Evolutionary conservation across 30 jellyfish, hydroid and myxozoan species (phyloP), one percentile per base, ranked within the genome.

Genomic region (Aurelia aurita complex sp. Pacific): DNA sequence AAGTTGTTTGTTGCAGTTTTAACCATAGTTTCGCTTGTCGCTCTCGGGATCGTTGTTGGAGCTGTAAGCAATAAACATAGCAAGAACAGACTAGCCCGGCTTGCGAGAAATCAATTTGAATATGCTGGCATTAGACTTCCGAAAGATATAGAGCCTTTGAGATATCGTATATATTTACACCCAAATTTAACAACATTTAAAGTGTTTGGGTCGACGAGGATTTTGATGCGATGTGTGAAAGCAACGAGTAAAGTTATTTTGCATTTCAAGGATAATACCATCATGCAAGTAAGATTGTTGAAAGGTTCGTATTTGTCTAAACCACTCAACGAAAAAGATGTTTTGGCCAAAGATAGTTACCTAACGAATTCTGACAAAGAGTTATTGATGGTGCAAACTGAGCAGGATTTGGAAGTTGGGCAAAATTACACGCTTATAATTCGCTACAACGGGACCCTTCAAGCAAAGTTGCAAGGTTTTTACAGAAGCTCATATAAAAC

Each of bases 401-500:
- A 68, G 3, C 69, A 69, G 33, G 70, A 66, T 3, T 65, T 94
- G 55, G 79, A 69, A 18, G 81, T 17, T 18, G 95, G 95, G 46
- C 51, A 64, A 51, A 82, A 78, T 18, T 89, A 89, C 87, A 86
- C 95, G 1, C 68, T 94, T 1, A 65, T 74, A 19, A 82, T 95
- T 19, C 77, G 87, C 50, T 95, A 85, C 76, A 73, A 85, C 35
- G 99, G 99, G 59, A 95, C 77, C 65, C 89, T 95, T 9, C 70
- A 87, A 15, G 87, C 67, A n/a, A 92, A 89, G 5, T 69, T 95
- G 33, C 90, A 95, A 66, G 99, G 99, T 3, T 90, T 95, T 66
- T 95, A 95, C 84, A 76, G 79, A 52, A 90, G 99, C 74, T 65
- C 97, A 0, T 95, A 95, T 90, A 95, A 90, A 64, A 95, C 97